Percentiles rank a stretch among this genome's conserved stretches.
Evolutionary conservation across 2,888 invertebrate species (phyloP).

Genomic region (Erannis defoliaria): DNA sequence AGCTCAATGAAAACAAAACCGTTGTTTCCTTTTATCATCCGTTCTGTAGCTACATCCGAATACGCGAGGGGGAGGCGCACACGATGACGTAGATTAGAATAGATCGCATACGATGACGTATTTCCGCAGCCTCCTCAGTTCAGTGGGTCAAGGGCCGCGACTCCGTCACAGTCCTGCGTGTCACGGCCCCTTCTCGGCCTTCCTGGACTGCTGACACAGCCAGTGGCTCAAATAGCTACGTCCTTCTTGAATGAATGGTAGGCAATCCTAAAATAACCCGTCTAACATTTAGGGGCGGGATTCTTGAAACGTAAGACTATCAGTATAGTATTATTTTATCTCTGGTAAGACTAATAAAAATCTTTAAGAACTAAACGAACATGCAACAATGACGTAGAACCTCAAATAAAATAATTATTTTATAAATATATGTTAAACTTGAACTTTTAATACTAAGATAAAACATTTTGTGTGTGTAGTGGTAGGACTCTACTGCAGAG

Average conservation of each 20-base stretch:
- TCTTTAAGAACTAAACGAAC: too few relatives aligned
- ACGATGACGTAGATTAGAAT: conserved; percentile 44
- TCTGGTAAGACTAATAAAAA: too few relatives aligned
- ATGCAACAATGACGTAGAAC: too few relatives aligned
- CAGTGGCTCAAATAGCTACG: conserved; percentile 11
- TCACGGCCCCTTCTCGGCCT: conserved; percentile 35
- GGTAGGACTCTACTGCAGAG: too few relatives aligned
- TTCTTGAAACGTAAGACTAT: too few relatives aligned
- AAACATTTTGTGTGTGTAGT: too few relatives aligned
- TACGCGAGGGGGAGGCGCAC: conserved; percentile 21
- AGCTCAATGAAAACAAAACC: background rate
- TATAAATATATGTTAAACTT: too few relatives aligned
- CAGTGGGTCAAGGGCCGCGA: conserved; percentile 43
- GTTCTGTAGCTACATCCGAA: background rate
- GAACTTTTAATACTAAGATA: too few relatives aligned
- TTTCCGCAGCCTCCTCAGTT: conserved; percentile 29
- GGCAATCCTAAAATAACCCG: too few relatives aligned
- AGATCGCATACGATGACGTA: conserved; percentile 42
- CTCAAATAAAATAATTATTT: too few relatives aligned
- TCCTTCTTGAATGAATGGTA: background rate
- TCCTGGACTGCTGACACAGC: background rate
- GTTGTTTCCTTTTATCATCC: background rate
- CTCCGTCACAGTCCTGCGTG: conserved; percentile 45
- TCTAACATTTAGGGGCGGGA: too few relatives aligned
- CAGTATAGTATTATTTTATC: too few relatives aligned